These are phyloP conservation scores for Lepus oiostolus DNA, from an alignment of 2,797 vertebrate genomes.

Conservation along the genomic window DNA sequence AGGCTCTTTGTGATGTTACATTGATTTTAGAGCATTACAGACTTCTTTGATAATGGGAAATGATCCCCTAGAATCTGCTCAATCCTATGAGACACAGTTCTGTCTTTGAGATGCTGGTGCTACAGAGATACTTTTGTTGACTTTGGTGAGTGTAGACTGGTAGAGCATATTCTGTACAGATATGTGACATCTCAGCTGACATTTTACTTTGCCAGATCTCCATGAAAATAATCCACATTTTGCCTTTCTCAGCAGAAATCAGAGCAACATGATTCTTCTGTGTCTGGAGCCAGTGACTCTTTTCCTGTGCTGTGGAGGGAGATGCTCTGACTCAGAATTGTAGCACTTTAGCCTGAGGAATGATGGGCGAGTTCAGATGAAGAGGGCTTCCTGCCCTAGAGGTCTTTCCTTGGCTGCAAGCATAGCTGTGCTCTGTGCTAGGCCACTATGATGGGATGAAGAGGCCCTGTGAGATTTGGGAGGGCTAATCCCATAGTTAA, in stretches of 20 bases:
- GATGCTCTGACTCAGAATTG: slow-evolving; percentile 10
- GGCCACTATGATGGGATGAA: background rate
- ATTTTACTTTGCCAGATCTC: slow-evolving; percentile 12
- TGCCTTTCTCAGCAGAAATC: slow-evolving; percentile 53
- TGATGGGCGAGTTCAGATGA: background rate
- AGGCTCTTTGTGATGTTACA: no score
- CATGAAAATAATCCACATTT: slow-evolving; percentile 29
- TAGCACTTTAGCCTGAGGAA: background rate
- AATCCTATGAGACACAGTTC: no score
- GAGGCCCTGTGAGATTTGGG: background rate
- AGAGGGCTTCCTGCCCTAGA: background rate
- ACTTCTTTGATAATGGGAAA: no score
- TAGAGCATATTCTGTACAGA: background rate
- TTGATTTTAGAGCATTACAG: no score
- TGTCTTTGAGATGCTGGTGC: no score
- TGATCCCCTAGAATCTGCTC: no score
- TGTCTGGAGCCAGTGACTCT: slow-evolving; percentile 20
- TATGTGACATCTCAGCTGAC: background rate
- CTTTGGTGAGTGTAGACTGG: background rate
- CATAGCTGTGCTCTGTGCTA: background rate
- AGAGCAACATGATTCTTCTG: background rate
- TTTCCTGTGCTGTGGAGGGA: slow-evolving; percentile 7
- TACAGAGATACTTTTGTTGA: background rate
- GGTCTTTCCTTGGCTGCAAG: background rate
- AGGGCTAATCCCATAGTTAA: background rate